phyloP scores from a whole-genome alignment of 1,140 invertebrate species.

The Phocides pigmalion region DNA sequence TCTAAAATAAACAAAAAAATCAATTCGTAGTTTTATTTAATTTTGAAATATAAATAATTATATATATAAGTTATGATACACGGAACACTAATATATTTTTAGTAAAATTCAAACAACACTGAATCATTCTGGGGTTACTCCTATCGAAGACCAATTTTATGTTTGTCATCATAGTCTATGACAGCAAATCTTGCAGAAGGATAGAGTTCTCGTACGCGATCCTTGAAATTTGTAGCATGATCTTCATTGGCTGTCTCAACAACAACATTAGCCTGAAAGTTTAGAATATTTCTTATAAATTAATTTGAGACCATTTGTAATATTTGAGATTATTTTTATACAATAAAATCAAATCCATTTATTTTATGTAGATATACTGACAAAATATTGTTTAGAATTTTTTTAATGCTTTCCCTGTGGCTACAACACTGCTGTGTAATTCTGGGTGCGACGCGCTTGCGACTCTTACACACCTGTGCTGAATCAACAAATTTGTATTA shows the following conservation, averaged over 20 bases:
- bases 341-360: no score
- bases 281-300: not conserved
- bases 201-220: constrained; percentile 59
- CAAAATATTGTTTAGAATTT: no score
- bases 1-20: constrained; percentile 63
- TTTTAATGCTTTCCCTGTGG: no score
- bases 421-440: no score
- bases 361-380: no score
- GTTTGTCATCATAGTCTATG: constrained; percentile 61
- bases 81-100: not conserved
- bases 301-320: no score
- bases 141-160: constrained; percentile 48
- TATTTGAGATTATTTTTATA: no score
- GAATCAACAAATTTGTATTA: no score
- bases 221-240: constrained; percentile 62
- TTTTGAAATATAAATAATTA: constrained; percentile 5
- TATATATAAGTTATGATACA: no score
- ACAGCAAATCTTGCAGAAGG: constrained; percentile 65
- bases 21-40: constrained; percentile 41
- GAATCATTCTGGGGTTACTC: not conserved
- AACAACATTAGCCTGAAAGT: constrained; percentile 70
- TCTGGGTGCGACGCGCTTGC: no score
- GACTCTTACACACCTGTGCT: no score
- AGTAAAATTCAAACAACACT: not conserved
- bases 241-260: constrained; percentile 72